Base-by-base conservation (phyloP, 2,113 vertebrate genomes). In the Tachycineta bicolor region DNA sequence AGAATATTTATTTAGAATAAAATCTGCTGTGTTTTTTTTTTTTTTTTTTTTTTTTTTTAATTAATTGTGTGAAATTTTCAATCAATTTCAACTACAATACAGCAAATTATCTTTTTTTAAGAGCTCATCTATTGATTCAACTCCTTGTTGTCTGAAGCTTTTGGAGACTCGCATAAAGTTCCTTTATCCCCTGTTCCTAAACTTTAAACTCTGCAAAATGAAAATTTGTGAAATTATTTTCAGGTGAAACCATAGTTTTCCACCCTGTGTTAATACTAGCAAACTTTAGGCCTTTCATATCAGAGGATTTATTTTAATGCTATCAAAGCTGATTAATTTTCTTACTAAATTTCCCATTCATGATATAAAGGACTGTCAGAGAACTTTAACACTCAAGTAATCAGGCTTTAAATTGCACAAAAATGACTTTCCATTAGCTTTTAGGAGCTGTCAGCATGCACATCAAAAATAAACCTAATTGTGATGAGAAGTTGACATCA, bases 391-490 rank as follows among this genome's bases (percentile, higher is more conserved):
- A 63, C 49, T 95, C 84, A 87, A 75, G 79, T 84, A 89, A 83
- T 96, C 90, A 95, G 78, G 74, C 68, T 93, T 95, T 39, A 85
- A 92, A 88, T 95, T 93, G 49, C 79, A 79, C 34, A 55, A 65
- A 90, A 89, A 78, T 92, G 24, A 62, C 49, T 95, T 90, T 86
- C 75, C 52, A 58, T 94, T 94, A 94, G 70, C 76, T 95, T 87
- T 94, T 81, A 89, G 76, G 64, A 92, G 47, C 79, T 93, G 93
- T 90, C 88, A 96, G 68, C 58, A 17, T 69, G 80, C 70, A 46
- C 31, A 76, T 84, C 44, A 91, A 93, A 95, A 94, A 95, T 87
- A 79, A 94, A 81, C 14, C 49, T 95, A 93, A 93, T 95, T 94
- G 79, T 86, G 75, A 60, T 82, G 83, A 88, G 79, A 81, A 87